Base-by-base conservation (phyloP, 2,797 vertebrate species). In the Chromis chromis region DNA sequence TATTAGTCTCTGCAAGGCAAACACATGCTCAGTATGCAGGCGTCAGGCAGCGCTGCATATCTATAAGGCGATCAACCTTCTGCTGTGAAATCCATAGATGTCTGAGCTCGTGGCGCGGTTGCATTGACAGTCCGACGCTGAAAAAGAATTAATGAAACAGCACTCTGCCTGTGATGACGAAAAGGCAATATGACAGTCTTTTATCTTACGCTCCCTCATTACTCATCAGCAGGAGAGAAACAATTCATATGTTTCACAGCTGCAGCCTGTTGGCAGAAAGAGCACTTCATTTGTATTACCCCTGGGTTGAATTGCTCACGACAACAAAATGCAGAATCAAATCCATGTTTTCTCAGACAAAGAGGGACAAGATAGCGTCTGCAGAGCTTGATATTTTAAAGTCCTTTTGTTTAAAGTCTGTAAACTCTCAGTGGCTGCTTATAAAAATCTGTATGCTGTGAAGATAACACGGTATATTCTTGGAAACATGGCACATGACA, bases 171-270 rank as follows among this genome's bases (percentile, higher is more conserved):
- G 84, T 74, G 85, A 86, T 86, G 87, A 90, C 69, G 70, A 87
- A 83, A 78, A 88, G 74, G 78, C 85, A 81, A 85, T 84, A 83
- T 89, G 87, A 90, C 86, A 81, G 84, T 84, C 90, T 92, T 92
- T 92, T 92, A 91, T 91, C 88, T 91, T 31, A 33, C 39, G 40
- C 87, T 86, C 76, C 54, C 86, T 89, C 91, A 90, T 93, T 91
- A 92, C 88, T 93, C 91, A 93, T 91, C 88, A 89, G 86, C 86
- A 80, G 86, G 88, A 90, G 82, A 86, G 87, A 90, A 90, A 92
- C 85, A 83, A 88, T 88, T 90, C 90, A 92, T 86, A 89, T 92
- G 91, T 81, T 90, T 86, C 90, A 84, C 92, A 93, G 91, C 91
- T 93, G 92, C 88, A 91, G 87, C 79, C 81, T 88, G 73, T 86